A percentile compares a stretch with the other conserved stretches of the same genome.
Conservation (phyloP, 2,113 vertebrate genomes). For the Salminus brasiliensis region DNA sequence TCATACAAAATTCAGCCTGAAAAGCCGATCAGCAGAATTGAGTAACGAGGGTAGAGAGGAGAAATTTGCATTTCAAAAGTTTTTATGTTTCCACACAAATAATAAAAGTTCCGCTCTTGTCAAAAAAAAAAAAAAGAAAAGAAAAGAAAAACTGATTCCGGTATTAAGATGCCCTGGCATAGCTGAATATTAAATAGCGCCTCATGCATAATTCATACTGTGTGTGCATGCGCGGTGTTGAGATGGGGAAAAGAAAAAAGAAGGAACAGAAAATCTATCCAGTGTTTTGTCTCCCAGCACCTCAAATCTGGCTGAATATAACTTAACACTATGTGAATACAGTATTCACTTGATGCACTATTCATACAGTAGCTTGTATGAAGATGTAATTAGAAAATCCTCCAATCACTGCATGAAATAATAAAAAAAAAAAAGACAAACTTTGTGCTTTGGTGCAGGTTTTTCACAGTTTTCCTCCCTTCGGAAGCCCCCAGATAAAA, state of each 20-base stretch:
- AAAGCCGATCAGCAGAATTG: constrained; percentile 17
- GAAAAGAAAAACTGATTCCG: constrained; percentile 46
- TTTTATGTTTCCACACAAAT: constrained; percentile 50
- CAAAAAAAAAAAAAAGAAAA: constrained; percentile 51
- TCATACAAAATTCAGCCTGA: not conserved
- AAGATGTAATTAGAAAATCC: constrained; percentile 49
- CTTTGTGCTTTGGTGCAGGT: not conserved
- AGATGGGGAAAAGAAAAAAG: not conserved
- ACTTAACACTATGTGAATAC: constrained; percentile 49
- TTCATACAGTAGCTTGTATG: constrained; percentile 48
- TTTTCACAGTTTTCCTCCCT: constrained; percentile 22
- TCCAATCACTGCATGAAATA: constrained; percentile 3
- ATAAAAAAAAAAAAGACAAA: constrained; percentile 5
- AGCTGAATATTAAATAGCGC: constrained; percentile 65
- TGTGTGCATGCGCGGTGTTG: constrained; percentile 34
- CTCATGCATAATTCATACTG: constrained; percentile 68
- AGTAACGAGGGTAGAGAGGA: constrained; percentile 46
- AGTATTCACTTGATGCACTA: constrained; percentile 44
- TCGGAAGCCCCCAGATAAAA: constrained; percentile 37
- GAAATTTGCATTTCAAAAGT: constrained; percentile 74
- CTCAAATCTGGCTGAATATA: constrained; percentile 38
- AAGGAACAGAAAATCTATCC: not conserved
- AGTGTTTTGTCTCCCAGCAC: constrained; percentile 30
- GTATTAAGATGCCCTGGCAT: constrained; percentile 68
- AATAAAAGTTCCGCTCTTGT: constrained; percentile 70